These are phyloP conservation scores for Melopsittacus undulatus DNA, from an alignment of 2,797 vertebrate genomes.

Conservation along the genomic window DNA sequence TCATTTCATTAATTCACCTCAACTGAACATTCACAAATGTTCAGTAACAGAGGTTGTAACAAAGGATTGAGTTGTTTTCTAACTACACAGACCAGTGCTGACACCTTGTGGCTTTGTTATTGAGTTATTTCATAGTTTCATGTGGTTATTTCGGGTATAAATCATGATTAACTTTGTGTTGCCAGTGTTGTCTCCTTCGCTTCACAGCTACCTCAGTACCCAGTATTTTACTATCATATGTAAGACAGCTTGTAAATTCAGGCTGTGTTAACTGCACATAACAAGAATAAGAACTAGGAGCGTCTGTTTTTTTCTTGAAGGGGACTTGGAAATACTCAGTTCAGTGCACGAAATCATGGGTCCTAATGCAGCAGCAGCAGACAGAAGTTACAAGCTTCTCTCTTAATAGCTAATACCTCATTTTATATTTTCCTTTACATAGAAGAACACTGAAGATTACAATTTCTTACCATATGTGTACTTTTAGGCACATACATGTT, in stretches of 20 bases:
- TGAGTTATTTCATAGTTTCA: background rate
- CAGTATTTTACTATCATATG: background rate
- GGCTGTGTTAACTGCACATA: background rate
- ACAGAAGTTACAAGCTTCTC: background rate
- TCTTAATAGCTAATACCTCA: background rate
- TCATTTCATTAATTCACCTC: background rate
- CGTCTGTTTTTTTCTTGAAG: background rate
- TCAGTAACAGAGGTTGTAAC: background rate
- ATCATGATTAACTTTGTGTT: background rate
- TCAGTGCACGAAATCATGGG: background rate
- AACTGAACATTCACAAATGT: background rate
- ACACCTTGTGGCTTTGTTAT: constrained; percentile 32
- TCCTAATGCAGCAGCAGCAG: background rate
- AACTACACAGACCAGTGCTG: background rate
- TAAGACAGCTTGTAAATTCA: background rate
- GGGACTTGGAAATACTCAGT: background rate
- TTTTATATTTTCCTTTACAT: background rate
- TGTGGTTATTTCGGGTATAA: background rate
- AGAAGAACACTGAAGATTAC: background rate
- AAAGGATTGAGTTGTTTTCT: background rate
- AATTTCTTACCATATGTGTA: accelerated
- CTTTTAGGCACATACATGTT: background rate
- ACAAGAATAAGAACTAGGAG: background rate
- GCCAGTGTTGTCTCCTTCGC: background rate
- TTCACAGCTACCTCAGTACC: background rate